Conservation (phyloP, 2,113 vertebrate genomes). For the Pampusana beccarii region DNA sequence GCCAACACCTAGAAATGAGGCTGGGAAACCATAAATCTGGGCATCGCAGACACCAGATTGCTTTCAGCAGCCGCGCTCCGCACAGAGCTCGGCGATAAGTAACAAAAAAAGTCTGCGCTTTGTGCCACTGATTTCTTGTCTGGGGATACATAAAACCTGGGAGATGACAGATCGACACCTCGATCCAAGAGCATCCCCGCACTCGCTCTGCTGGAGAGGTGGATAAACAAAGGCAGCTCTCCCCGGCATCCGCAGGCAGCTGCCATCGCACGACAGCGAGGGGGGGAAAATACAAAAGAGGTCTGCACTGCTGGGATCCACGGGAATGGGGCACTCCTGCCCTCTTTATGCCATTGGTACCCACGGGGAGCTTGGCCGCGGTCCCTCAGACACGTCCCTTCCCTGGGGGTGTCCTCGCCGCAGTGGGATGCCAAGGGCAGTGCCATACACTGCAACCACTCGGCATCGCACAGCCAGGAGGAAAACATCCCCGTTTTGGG, state of each 20-base stretch:
- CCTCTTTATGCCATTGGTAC: neutral
- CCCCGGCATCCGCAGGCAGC: conserved; percentile 12
- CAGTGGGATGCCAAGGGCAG: neutral
- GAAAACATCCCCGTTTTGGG: fast-evolving
- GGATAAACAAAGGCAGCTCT: conserved; percentile 56
- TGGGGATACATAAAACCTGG: conserved; percentile 62
- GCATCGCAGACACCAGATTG: conserved; percentile 65
- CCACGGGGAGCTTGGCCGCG: neutral
- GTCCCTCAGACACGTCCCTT: neutral
- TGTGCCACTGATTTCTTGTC: conserved; percentile 39
- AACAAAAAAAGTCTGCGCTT: conserved; percentile 51
- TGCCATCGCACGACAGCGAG: neutral
- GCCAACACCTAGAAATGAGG: conserved; percentile 7
- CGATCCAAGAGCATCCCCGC: conserved; percentile 29
- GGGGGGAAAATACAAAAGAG: conserved; percentile 3
- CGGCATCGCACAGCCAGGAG: fast-evolving
- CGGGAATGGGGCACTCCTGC: neutral
- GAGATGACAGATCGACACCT: conserved; percentile 62
- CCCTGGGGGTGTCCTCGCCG: neutral
- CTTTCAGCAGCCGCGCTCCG: conserved; percentile 41
- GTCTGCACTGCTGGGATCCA: neutral
- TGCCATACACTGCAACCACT: too few species aligned
- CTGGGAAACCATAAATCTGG: conserved; percentile 59
- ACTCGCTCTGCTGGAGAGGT: neutral
- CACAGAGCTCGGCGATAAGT: conserved; percentile 33